Base-by-base conservation (phyloP, 2,888 invertebrate species). In the Bembecia ichneumoniformis region DNA sequence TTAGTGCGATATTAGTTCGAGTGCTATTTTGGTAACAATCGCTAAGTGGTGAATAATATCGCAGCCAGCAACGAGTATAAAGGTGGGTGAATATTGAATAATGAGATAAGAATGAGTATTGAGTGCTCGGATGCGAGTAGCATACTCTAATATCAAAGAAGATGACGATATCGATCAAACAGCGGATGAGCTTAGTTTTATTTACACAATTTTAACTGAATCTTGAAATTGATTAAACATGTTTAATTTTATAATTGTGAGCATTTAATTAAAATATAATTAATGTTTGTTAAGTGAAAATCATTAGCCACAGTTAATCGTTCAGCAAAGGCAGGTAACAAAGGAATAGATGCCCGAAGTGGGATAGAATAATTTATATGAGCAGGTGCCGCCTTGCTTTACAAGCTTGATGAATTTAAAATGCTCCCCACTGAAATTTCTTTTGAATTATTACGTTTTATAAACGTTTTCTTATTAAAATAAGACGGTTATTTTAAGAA, bases 71-170 rank as follows among this genome's bases (percentile, higher is more conserved):
- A 47, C 43, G 50, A 45, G 45, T 46, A 49, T 52, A 57, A 71
- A 83, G 82, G 82, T 83, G 64, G 66, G 83, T 82, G 66, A 59
- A 70, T 68, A 72, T 71, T 72, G 59, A 67, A 66, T 73, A 72
- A 71, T 51, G 59, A 69, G 63, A 62, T 68, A 66, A 64, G 66
- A 71, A 68, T 70, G 64, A 60, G 56, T 64, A 60, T 64, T 65
- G 63, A 63, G 63, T 57, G 55, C 61, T 66, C 57, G 58, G 66
- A 68, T 67, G 57, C 55, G 56, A 64, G 57, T 55, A 52, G 20
- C 58, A 59, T 69, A 57, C 57, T 65, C 60, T 74, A 82, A 83
- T 82, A 84, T 83, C 84, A 86, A 86, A 84, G 84, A 77, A 83
- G 77, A 64, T 60, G 62, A 70, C 82, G 62, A 70, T 83, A 84